phyloP scores from a whole-genome alignment of 2,888 invertebrate species.

The Phengaris alcon region DNA sequence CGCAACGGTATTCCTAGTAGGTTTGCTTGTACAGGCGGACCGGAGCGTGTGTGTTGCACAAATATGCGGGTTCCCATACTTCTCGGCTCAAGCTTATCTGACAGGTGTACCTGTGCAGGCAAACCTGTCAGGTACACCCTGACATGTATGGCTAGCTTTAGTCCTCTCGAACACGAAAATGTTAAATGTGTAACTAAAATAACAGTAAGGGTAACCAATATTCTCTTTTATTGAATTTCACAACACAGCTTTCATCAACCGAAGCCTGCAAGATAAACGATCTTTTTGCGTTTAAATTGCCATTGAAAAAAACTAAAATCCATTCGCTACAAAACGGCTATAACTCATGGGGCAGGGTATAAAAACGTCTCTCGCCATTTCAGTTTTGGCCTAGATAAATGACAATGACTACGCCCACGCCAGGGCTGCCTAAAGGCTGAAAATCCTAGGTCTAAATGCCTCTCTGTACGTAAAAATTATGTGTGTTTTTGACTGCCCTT shows the following conservation, averaged over 20 bases:
- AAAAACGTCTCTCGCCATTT: constrained; percentile 45
- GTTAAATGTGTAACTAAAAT: background rate
- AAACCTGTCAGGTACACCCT: too few species aligned
- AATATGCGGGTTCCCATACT: too few species aligned
- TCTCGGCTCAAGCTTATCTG: too few species aligned
- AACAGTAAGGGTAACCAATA: background rate
- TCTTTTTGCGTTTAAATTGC: constrained; percentile 37
- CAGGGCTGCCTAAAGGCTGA: background rate
- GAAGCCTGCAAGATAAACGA: constrained; percentile 29
- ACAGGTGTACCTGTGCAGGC: too few species aligned
- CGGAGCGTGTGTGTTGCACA: too few species aligned
- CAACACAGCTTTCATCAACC: constrained; percentile 13
- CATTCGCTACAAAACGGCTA: constrained; percentile 38
- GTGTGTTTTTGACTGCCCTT: background rate
- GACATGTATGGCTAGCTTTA: background rate
- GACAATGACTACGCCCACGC: constrained; percentile 38
- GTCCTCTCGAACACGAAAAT: background rate
- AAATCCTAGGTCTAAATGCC: background rate
- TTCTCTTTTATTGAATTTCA: constrained; percentile 8
- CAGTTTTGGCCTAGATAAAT: constrained; percentile 46
- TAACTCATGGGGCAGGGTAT: constrained; percentile 45
- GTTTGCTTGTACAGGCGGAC: too few species aligned
- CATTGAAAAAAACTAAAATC: constrained; percentile 39
- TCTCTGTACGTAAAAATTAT: background rate
- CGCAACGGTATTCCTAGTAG: too few species aligned